Evolutionary conservation across 37 sponge, comb jelly and placozoan genomes (phyloP).

Genomic region (Beroe forskalii): DNA sequence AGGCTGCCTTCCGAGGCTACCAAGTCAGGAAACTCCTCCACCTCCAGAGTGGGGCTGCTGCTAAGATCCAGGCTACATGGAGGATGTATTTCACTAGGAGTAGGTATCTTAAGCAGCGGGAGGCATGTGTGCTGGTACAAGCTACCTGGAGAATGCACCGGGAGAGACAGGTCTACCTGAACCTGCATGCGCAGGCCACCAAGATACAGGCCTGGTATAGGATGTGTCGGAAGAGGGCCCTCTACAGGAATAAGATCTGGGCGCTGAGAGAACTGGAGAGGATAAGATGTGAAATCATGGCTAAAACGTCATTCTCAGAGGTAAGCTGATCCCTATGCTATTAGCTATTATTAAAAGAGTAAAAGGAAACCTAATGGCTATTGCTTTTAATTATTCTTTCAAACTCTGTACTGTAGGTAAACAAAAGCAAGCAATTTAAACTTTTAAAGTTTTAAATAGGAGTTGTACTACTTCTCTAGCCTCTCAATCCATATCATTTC

Average conservation of each 20-base stretch:
- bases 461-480: too few species aligned
- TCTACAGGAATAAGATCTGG: not conserved
- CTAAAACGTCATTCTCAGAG: not conserved
- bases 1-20: constrained; percentile 5
- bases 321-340: too few species aligned
- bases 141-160: constrained; percentile 33
- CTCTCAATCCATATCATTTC: too few species aligned
- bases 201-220: constrained; percentile 41
- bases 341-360: too few species aligned
- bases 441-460: too few species aligned
- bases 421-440: too few species aligned
- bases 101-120: not conserved
- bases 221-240: not conserved
- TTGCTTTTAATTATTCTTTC: too few species aligned
- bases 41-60: not conserved
- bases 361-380: too few species aligned
- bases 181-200: not conserved
- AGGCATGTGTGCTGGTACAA: not conserved
- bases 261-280: not conserved
- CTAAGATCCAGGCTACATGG: constrained; percentile 40
- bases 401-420: too few species aligned
- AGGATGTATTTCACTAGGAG: not conserved
- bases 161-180: not conserved
- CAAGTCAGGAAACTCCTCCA: not conserved
- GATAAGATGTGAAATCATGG: not conserved